A percentile compares a stretch with the other conserved stretches of the same genome.
Conservation (phyloP, 2,888 invertebrate genomes). For the Schizotus pectinicornis region DNA sequence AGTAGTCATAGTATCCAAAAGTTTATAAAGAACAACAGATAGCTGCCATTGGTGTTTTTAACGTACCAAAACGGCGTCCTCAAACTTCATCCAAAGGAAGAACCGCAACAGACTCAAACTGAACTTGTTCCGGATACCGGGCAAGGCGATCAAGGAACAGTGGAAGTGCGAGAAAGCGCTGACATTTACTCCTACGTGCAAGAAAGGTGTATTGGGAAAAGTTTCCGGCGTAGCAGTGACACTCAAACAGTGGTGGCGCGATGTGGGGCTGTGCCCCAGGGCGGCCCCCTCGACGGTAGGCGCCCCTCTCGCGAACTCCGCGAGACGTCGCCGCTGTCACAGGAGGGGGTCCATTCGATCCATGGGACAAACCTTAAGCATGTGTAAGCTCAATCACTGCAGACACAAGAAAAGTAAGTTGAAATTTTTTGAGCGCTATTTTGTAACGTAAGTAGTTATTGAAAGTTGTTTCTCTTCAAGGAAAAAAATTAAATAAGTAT, state of each 20-base stretch:
- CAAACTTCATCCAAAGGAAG: slow-evolving; percentile 35
- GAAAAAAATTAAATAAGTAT: no score
- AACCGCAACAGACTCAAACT: slow-evolving; percentile 36
- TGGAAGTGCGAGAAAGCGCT: slow-evolving; percentile 16
- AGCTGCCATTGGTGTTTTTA: background rate
- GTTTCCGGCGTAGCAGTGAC: slow-evolving; percentile 58
- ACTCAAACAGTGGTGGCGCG: slow-evolving; percentile 60
- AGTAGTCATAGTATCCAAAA: no score
- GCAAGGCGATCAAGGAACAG: slow-evolving; percentile 31
- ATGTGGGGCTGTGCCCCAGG: slow-evolving; percentile 60
- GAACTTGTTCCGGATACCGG: slow-evolving; percentile 36
- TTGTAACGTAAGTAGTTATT: no score
- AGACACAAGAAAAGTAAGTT: slow-evolving; percentile 78
- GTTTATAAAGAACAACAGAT: background rate
- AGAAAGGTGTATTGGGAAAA: slow-evolving; percentile 48
- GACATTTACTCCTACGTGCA: slow-evolving; percentile 18
- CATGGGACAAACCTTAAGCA: slow-evolving; percentile 83
- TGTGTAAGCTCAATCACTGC: slow-evolving; percentile 77
- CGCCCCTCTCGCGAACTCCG: slow-evolving; percentile 40
- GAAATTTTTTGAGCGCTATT: no score
- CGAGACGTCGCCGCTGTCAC: slow-evolving; percentile 33
- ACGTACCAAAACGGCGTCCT: slow-evolving; percentile 45
- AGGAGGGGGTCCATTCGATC: slow-evolving; percentile 53
- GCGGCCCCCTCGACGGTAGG: slow-evolving; percentile 52
- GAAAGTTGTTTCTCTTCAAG: no score